Percentiles rank a stretch among this genome's conserved stretches.
Conservation (phyloP, 2,888 invertebrate species). For the Nudaria mundana region DNA sequence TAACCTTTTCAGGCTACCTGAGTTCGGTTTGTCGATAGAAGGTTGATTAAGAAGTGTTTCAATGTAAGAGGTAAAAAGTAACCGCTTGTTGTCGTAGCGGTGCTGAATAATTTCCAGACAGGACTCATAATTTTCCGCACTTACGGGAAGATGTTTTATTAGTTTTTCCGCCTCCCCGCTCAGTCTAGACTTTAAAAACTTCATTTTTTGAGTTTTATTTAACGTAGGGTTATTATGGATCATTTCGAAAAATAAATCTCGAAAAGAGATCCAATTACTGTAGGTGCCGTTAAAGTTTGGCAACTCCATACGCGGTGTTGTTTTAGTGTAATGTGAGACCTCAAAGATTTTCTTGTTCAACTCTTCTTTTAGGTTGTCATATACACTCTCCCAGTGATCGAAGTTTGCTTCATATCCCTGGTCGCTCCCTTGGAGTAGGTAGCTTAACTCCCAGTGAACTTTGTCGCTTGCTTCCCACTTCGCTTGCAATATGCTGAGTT, state of each 20-base stretch:
- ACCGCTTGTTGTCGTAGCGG: not conserved
- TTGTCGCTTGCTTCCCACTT: no score
- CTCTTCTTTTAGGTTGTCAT: not conserved
- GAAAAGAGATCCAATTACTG: not conserved
- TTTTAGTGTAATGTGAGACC: not conserved
- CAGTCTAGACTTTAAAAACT: not conserved
- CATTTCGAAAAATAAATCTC: not conserved
- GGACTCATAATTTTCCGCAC: not conserved
- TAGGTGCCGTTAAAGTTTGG: not conserved
- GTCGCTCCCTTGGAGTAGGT: no score
- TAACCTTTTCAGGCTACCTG: not conserved
- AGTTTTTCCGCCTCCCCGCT: not conserved
- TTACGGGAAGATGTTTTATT: not conserved
- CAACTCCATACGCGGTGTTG: not conserved
- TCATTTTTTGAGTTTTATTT: not conserved
- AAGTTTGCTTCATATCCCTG: no score
- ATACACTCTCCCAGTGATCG: not conserved
- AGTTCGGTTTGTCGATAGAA: not conserved
- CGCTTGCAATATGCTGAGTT: no score
- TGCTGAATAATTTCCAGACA: not conserved
- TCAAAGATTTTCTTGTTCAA: not conserved
- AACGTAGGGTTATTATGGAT: not conserved
- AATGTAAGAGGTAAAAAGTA: conserved; percentile 1
- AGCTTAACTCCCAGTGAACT: no score
- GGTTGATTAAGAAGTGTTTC: not conserved